Percentiles rank a stretch among this genome's conserved stretches.
phyloP scores from a whole-genome alignment of 1,140 invertebrate species.

The Drosophila albomicans region DNA sequence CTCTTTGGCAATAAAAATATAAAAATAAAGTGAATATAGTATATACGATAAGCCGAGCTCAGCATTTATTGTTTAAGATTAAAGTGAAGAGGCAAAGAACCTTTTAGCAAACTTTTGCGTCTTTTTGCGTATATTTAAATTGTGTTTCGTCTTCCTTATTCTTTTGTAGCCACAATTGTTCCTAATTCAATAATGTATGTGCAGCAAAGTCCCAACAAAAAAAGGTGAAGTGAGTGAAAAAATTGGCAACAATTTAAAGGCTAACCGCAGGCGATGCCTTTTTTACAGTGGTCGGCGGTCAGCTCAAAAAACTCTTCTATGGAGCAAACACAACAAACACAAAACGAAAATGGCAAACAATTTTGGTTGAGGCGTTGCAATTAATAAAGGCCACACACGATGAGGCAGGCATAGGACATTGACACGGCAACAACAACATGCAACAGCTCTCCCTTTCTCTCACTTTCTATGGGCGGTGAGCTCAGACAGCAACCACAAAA shows the following conservation, averaged over 20 bases:
- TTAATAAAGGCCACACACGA: constrained; percentile 72
- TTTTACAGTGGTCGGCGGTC: constrained; percentile 64
- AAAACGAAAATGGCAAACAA: constrained; percentile 66
- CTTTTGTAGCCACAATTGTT: constrained; percentile 32
- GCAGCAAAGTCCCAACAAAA: constrained; percentile 19
- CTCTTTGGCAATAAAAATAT: background rate
- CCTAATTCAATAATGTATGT: constrained; percentile 73
- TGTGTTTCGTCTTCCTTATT: constrained; percentile 9
- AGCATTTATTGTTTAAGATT: constrained; percentile 19
- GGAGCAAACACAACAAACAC: constrained; percentile 35
- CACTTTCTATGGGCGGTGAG: background rate
- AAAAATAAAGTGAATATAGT: background rate
- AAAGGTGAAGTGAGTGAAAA: constrained; percentile 36
- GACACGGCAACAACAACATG: constrained; percentile 60
- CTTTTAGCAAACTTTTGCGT: background rate
- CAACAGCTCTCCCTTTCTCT: constrained; percentile 20
- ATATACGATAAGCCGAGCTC: background rate
- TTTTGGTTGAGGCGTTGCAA: constrained; percentile 80
- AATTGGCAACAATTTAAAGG: constrained; percentile 76
- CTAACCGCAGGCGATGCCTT: constrained; percentile 65
- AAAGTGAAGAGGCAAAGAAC: constrained; percentile 2
- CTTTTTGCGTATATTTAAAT: constrained; percentile 12
- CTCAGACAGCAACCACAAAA: constrained; percentile 40
- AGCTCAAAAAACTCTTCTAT: constrained; percentile 23
- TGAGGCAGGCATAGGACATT: constrained; percentile 62